phyloP scores from a whole-genome alignment of 2,888 invertebrate species.

The Chrysolina americana region DNA sequence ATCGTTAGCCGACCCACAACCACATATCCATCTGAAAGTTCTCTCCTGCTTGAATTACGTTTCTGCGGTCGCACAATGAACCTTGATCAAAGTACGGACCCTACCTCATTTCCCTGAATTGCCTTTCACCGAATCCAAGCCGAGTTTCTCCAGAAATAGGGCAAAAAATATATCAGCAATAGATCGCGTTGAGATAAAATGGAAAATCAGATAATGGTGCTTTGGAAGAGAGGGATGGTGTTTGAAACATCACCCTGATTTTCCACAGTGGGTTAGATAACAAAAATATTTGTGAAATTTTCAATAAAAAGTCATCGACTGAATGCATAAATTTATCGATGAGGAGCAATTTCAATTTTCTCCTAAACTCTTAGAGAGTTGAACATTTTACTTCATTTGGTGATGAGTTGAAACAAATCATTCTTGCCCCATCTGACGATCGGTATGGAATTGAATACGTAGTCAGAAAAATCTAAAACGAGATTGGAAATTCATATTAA shows the following conservation, averaged over 20 bases:
- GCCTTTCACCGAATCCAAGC: not conserved
- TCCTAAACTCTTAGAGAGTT: no score
- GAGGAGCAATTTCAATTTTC: no score
- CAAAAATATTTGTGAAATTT: no score
- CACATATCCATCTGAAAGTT: not conserved
- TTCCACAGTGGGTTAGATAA: no score
- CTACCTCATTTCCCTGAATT: slow-evolving; percentile 8
- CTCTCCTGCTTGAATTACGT: not conserved
- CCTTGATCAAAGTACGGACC: slow-evolving; percentile 13
- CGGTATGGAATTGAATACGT: no score
- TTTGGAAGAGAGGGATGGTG: not conserved
- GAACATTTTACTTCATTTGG: no score
- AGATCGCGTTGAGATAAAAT: not conserved
- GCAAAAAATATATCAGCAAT: not conserved
- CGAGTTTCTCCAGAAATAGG: not conserved
- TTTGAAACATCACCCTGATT: not conserved
- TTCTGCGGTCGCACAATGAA: slow-evolving; percentile 11
- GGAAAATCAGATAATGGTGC: not conserved
- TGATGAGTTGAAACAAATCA: no score
- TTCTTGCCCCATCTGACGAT: no score
- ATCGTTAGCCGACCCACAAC: not conserved
- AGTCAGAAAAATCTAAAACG: no score
- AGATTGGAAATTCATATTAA: no score
- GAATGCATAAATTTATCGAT: no score
- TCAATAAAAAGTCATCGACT: no score